Conservation (phyloP, 1,140 invertebrate species). For the Meloidogyne hapla region DNA sequence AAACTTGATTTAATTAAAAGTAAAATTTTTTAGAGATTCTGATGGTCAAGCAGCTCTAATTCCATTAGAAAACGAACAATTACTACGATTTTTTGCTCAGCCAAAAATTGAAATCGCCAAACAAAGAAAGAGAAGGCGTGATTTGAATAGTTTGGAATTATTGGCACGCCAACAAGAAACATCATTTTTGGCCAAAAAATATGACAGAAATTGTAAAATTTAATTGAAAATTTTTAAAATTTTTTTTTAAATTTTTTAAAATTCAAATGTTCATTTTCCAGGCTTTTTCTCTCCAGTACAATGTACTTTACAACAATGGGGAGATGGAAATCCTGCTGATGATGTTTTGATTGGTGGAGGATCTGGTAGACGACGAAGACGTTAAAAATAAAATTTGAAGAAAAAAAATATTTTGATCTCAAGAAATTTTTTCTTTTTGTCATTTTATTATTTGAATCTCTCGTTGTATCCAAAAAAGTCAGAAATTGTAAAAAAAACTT, state of each 20-base stretch:
- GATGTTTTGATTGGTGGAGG: too few relatives aligned
- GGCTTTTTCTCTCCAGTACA: constrained; percentile 24
- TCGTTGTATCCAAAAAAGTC: too few relatives aligned
- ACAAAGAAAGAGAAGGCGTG: not conserved
- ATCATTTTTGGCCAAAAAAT: constrained; percentile 19
- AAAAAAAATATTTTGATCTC: too few relatives aligned
- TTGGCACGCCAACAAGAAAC: not conserved
- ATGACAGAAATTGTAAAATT: constrained; percentile 16
- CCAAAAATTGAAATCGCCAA: not conserved
- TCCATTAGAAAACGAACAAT: not conserved
- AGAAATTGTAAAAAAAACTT: too few relatives aligned
- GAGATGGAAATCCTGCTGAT: too few relatives aligned
- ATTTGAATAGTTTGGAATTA: not conserved
- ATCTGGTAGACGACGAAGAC: too few relatives aligned
- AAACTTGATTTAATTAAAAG: not conserved
- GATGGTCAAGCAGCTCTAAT: not conserved
- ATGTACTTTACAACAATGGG: not conserved
- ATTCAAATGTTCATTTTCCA: not conserved
- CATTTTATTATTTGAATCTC: too few relatives aligned
- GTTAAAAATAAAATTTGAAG: too few relatives aligned
- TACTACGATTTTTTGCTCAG: not conserved
- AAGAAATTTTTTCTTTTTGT: too few relatives aligned
- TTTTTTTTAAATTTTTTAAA: not conserved
- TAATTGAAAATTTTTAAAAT: not conserved
- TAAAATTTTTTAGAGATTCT: not conserved